A percentile compares a stretch with the other conserved stretches of the same genome.
phyloP scores from a whole-genome alignment of 2,113 vertebrate genomes.

The Donacobius atricapilla region DNA sequence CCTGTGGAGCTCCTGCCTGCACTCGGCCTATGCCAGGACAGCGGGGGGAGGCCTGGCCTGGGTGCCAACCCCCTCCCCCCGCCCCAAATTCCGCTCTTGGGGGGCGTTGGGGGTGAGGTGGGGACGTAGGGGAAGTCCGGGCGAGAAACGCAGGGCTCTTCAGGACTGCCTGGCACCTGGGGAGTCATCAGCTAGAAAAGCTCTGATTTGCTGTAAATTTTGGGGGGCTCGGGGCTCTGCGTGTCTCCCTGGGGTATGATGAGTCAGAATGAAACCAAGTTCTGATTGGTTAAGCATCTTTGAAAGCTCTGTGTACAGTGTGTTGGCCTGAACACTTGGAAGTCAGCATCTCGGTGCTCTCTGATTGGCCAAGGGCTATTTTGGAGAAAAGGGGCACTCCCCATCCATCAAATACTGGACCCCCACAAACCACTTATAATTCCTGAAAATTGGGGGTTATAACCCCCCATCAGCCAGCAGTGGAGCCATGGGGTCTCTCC shows the following conservation, averaged over 20 bases:
- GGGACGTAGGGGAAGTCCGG: too few species aligned
- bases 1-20: background rate
- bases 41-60: too few species aligned
- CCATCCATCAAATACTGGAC: background rate
- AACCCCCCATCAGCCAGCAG: background rate
- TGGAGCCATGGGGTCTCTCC: background rate
- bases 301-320: background rate
- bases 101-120: too few species aligned
- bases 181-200: background rate
- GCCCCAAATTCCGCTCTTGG: background rate
- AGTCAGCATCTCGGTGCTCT: background rate
- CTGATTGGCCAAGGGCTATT: background rate
- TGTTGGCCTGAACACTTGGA: background rate
- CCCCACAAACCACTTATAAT: background rate
- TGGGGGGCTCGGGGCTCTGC: background rate
- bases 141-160: fast-evolving
- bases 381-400: background rate
- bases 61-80: too few species aligned
- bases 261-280: background rate
- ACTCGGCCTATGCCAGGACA: background rate
- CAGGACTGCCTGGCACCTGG: background rate
- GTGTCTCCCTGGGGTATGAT: background rate
- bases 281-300: background rate
- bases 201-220: background rate
- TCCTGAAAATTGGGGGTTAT: background rate